These are phyloP conservation scores for Brachyistius frenatus DNA, from an alignment of 2,113 vertebrate genomes.

Conservation along the genomic window DNA sequence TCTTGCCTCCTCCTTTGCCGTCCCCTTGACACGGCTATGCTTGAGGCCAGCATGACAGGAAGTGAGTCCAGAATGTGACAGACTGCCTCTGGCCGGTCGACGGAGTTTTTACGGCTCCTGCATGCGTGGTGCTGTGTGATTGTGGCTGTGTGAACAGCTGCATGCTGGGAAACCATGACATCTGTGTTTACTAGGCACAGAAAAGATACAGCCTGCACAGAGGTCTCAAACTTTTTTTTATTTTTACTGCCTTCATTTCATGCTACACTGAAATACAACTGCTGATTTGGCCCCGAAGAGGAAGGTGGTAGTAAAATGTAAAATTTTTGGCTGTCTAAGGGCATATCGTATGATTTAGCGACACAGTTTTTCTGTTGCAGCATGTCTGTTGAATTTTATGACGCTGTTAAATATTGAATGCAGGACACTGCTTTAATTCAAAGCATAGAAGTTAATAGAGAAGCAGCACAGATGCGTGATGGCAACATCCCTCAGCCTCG, in stretches of 20 bases:
- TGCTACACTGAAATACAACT: slow-evolving; percentile 21
- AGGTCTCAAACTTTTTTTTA: slow-evolving; percentile 23
- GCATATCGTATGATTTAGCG: background rate
- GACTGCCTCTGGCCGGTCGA: slow-evolving; percentile 27
- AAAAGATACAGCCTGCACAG: slow-evolving; percentile 14
- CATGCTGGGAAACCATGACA: slow-evolving; percentile 26
- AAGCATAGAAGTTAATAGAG: slow-evolving; percentile 15
- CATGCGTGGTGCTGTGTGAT: background rate
- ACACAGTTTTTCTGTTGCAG: slow-evolving; percentile 7
- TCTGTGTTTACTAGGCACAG: slow-evolving; percentile 53
- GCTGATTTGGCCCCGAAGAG: slow-evolving; percentile 3
- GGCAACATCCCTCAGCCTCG: background rate
- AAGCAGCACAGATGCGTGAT: slow-evolving; percentile 12
- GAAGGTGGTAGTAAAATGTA: background rate
- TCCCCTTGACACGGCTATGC: slow-evolving; percentile 23
- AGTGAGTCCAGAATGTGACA: slow-evolving; percentile 39
- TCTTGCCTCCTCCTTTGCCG: background rate
- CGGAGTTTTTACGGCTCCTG: slow-evolving; percentile 36
- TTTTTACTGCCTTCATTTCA: slow-evolving; percentile 34
- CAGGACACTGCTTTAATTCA: slow-evolving; percentile 31
- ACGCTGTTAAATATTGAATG: slow-evolving; percentile 37
- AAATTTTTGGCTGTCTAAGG: background rate
- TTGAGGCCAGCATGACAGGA: slow-evolving; percentile 34
- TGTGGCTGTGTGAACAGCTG: slow-evolving; percentile 44
- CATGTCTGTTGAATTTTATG: background rate